phyloP scores from a whole-genome alignment of 2,888 invertebrate species.

The Pinctada fucata region DNA sequence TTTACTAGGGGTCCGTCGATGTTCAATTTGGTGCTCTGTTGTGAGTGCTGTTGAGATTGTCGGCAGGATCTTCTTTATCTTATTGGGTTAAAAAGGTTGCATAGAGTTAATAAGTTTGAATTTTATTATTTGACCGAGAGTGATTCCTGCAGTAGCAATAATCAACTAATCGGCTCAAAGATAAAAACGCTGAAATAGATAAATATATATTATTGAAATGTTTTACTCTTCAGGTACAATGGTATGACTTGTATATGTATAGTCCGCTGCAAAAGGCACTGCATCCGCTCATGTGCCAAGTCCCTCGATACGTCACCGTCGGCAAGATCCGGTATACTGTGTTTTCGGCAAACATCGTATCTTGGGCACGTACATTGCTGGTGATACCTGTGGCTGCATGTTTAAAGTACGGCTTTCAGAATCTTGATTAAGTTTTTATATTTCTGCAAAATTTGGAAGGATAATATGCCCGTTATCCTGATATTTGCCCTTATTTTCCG shows the following conservation, averaged over 20 bases:
- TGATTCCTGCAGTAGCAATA: no score
- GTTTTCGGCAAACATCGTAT: constrained; percentile 70
- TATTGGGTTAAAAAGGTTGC: no score
- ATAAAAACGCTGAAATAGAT: no score
- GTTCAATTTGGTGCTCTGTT: no score
- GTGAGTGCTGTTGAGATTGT: no score
- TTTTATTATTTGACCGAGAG: no score
- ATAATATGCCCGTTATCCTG: neutral
- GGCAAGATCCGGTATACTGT: constrained; percentile 51
- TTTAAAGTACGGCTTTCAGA: constrained; percentile 63
- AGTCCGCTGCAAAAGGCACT: constrained; percentile 61
- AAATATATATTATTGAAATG: no score
- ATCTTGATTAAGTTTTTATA: neutral
- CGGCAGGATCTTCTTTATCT: no score
- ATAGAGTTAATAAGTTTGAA: no score
- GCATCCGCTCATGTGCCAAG: constrained; percentile 58
- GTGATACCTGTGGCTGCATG: constrained; percentile 65
- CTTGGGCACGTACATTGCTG: constrained; percentile 64
- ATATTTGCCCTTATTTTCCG: no score
- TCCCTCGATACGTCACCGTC: constrained; percentile 58
- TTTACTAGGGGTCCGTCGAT: no score
- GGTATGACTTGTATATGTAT: constrained; percentile 67
- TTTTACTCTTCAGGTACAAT: constrained; percentile 62
- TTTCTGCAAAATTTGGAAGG: neutral
- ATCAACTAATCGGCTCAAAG: no score